Evolutionary conservation across 2,113 vertebrate genomes (phyloP).

Genomic region (Clinocottus analis): DNA sequence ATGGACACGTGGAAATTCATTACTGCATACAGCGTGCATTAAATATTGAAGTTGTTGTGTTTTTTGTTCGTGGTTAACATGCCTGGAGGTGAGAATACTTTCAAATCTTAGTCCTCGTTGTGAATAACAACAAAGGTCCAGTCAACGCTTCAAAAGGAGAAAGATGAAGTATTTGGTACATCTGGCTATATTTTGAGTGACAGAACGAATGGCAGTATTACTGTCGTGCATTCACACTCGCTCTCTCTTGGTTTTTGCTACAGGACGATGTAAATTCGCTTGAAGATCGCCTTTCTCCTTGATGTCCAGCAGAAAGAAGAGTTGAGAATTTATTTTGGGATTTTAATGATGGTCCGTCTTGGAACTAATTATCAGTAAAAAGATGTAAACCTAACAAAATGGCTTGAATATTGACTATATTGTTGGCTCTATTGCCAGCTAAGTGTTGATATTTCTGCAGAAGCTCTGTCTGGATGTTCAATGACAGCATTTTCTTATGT

Average conservation of each 20-base stretch:
- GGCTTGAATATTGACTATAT: neutral
- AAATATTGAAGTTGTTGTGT: conserved; percentile 57
- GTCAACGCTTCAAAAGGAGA: conserved; percentile 7
- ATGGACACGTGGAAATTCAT: conserved; percentile 49
- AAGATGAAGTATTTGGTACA: conserved; percentile 8
- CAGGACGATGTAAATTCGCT: neutral
- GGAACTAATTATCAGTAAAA: neutral
- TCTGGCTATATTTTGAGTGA: neutral
- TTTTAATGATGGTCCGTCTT: neutral
- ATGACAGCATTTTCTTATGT: neutral
- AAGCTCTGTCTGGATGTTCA: neutral
- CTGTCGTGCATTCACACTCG: neutral
- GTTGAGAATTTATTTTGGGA: neutral
- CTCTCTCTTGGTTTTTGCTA: neutral
- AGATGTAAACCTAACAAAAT: neutral
- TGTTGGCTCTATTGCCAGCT: neutral
- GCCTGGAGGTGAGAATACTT: conserved; percentile 14
- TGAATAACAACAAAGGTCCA: conserved; percentile 29
- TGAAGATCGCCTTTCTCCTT: neutral
- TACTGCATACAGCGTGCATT: conserved; percentile 25
- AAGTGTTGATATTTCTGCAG: neutral
- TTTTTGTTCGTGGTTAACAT: conserved; percentile 20
- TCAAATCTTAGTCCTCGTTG: conserved; percentile 8
- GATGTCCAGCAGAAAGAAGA: too few relatives aligned
- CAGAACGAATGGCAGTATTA: neutral